These are phyloP conservation scores for Hylaeus volcanicus DNA, from an alignment of 1,140 invertebrate genomes.

Conservation along the genomic window DNA sequence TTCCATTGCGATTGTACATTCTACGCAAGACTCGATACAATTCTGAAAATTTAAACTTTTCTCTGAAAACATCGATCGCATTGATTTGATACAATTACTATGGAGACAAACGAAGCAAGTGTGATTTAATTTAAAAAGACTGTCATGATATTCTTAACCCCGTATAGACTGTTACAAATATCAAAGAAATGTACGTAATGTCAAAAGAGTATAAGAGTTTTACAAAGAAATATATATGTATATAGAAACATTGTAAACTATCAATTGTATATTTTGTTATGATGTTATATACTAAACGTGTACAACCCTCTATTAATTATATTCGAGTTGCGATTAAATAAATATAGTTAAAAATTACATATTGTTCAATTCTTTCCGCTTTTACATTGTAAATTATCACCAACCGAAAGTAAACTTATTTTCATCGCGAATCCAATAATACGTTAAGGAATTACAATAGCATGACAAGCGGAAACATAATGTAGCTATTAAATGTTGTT, in stretches of 20 bases:
- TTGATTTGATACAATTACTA: neutral
- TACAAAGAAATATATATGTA: neutral
- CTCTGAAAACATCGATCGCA: neutral
- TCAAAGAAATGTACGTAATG: neutral
- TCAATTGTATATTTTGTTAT: neutral
- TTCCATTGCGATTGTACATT: too few relatives aligned
- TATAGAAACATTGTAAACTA: neutral
- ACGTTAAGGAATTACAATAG: neutral
- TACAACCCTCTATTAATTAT: too few relatives aligned
- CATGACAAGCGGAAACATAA: too few relatives aligned
- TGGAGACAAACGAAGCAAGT: neutral
- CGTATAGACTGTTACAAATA: slow-evolving; percentile 3
- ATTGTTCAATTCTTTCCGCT: too few relatives aligned
- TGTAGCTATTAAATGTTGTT: too few relatives aligned
- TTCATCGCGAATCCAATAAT: neutral
- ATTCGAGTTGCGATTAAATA: neutral
- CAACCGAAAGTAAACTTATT: neutral
- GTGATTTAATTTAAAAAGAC: neutral
- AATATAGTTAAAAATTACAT: neutral
- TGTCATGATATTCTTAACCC: neutral
- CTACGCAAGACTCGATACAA: too few relatives aligned
- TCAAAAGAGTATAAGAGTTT: too few relatives aligned
- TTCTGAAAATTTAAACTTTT: neutral
- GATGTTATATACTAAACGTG: neutral
- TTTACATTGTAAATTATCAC: neutral